These are phyloP conservation scores for Garrulus glandarius DNA, from an alignment of 2,797 vertebrate species.

Conservation along the genomic window DNA sequence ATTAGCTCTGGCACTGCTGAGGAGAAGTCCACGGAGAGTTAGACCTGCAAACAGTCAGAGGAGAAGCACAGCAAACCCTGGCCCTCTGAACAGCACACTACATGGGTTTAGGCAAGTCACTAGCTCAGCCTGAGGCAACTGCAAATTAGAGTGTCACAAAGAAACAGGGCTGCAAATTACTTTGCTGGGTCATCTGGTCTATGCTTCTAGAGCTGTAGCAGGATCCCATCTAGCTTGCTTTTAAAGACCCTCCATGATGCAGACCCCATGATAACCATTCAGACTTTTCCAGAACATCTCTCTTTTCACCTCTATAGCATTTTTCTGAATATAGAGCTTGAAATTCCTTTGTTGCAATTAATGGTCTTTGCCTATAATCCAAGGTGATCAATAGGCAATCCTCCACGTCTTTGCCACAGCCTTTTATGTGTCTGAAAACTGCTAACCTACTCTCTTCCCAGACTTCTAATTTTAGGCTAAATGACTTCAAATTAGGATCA, in stretches of 20 bases:
- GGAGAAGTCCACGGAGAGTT: background rate
- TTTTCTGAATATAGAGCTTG: background rate
- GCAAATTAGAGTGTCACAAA: background rate
- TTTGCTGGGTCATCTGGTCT: background rate
- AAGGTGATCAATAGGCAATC: background rate
- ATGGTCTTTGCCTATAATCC: background rate
- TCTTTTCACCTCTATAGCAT: background rate
- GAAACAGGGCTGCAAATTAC: background rate
- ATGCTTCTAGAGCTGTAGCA: fast-evolving
- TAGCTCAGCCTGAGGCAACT: background rate
- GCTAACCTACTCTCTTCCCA: background rate
- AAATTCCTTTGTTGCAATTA: background rate
- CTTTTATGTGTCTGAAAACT: background rate
- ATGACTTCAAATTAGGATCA: background rate
- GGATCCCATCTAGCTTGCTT: background rate
- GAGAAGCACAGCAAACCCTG: background rate
- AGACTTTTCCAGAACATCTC: background rate
- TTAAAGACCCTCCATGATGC: background rate
- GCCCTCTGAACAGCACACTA: background rate
- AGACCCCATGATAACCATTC: background rate
- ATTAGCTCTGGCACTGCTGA: background rate
- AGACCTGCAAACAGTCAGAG: background rate
- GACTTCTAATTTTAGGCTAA: background rate
- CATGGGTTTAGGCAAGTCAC: background rate
- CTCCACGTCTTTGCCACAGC: background rate